Evolutionary conservation across 1,140 invertebrate species (phyloP), one percentile per base, ranked within the genome.

Genomic region (Papilio glaucus): DNA sequence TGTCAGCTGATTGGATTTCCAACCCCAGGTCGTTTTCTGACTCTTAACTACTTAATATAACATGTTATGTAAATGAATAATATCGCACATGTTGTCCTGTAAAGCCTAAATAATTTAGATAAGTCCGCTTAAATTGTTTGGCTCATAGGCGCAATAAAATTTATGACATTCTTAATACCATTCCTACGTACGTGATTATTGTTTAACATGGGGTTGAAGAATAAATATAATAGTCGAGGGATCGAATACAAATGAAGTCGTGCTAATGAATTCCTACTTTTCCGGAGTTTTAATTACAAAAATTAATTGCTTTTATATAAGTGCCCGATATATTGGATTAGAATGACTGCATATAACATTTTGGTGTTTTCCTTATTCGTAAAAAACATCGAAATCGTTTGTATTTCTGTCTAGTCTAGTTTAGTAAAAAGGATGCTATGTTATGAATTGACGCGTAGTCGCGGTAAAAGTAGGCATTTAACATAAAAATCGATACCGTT

Each of bases 401-500:
- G n/a, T n/a, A n/a, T n/a, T n/a, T n/a, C n/a, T n/a, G n/a, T n/a
- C n/a, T n/a, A n/a, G n/a, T n/a, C 29, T 6, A 33, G 6, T 33
- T 33, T 33, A 6, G 29, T 33, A 33, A 33, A 33, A 33, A 2
- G 6, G 29, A 33, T 6, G 29, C 6, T 33, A 4, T 13, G 10
- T 45, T 45, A 24, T 24, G 18, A 39, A 18, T 24, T 68, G 41
- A 4, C 65, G 8, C 29, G 41, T 29, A 21, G 4, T 68, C 65
- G 39, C 41, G 7, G 65, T 15, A n/a, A 68, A 68, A 68, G 65
- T 73, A 78, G 78, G 80, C 78, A 83, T 81, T 86, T 86, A 85
- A 81, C 85, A 77, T 78, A 82, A 88, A 91, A 90, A 93, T 91
- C 88, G 91, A 93, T 91, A 81, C 79, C 78, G 75, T 78, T 79